Evolutionary conservation across 2,797 vertebrate genomes (phyloP), one percentile per base, ranked within the genome.

Genomic region (Gallinago solitaria): DNA sequence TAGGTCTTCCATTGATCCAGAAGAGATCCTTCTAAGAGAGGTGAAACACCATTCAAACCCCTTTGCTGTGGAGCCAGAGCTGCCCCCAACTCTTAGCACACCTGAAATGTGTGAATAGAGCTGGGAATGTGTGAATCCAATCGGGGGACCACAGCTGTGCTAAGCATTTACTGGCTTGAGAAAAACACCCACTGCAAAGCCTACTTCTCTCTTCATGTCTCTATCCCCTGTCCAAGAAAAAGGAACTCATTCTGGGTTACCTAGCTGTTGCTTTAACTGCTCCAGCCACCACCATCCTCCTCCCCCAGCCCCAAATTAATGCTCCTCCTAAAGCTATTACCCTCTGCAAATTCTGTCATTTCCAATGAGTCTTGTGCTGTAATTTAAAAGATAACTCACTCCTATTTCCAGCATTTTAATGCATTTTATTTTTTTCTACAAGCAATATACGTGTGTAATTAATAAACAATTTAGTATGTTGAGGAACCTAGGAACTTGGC

Each of bases 381-480:
- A 98, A 97, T 98, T 97, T 97, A 97, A 98, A 89, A 98, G 97
- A 98, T 97, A 98, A 96, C 97, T 97, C 96, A 91, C 89, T 97
- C 93, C 75, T 96, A 85, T 98, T 98, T 99, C 97, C 94, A 98
- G 97, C 91, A 54, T 97, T 99, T 98, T 98, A 98, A 98, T 99
- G 99, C 98, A 98, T 98, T 97, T 97, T 96, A 94, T 95, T 95
- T 96, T 96, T 98, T 98, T 97, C 98, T 98, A 98, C 98, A 97
- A 98, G 98, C 98, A 99, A 99, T 99, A 99, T 99, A 98, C 97
- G 98, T 99, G 98, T 99, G 99, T 99, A 99, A 99, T 99, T 99
- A 99, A 99, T 99, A 99, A 99, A 98, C 98, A 99, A 99, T 99
- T 99, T 99, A 98, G 99, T 99, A 99, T 98, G 99, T 99, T 98